These are phyloP conservation scores for Axea sp. DNA, from an alignment of 2,888 invertebrate species.

Conservation along the genomic window DNA sequence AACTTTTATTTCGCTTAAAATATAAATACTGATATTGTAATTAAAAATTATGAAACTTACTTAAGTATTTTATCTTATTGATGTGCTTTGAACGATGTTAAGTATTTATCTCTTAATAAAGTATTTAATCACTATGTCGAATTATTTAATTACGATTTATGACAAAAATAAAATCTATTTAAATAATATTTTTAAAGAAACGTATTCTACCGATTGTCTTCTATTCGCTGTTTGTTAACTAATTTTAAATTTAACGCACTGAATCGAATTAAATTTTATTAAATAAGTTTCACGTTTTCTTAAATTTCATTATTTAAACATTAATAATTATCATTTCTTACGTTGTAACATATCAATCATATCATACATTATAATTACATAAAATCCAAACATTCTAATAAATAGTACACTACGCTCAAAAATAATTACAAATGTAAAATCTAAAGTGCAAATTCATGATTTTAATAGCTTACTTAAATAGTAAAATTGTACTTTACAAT, in stretches of 20 bases:
- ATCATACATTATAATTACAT: conserved; percentile 7
- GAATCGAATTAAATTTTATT: too few species aligned
- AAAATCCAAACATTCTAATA: background rate
- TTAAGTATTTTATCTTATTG: conserved; percentile 3
- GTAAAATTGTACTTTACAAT: too few species aligned
- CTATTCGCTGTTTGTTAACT: too few species aligned
- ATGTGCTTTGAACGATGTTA: conserved; percentile 28
- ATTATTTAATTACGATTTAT: conserved; percentile 13
- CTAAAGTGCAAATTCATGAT: too few species aligned
- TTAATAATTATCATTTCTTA: conserved; percentile 5
- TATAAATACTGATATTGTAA: conserved; percentile 36
- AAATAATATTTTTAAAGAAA: background rate
- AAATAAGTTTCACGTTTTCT: too few species aligned
- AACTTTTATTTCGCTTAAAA: conserved; percentile 19
- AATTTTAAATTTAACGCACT: too few species aligned
- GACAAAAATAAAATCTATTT: conserved; percentile 22
- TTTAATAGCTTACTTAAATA: too few species aligned
- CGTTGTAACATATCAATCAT: background rate
- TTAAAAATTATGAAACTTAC: conserved; percentile 15
- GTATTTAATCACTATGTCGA: conserved; percentile 13
- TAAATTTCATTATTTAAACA: conserved; percentile 3
- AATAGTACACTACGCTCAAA: too few species aligned
- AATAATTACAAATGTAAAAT: too few species aligned
- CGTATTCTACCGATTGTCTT: too few species aligned
- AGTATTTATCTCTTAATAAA: conserved; percentile 30